phyloP scores from a whole-genome alignment of 2,888 invertebrate species.

The Rotaria magnacalcarata region DNA sequence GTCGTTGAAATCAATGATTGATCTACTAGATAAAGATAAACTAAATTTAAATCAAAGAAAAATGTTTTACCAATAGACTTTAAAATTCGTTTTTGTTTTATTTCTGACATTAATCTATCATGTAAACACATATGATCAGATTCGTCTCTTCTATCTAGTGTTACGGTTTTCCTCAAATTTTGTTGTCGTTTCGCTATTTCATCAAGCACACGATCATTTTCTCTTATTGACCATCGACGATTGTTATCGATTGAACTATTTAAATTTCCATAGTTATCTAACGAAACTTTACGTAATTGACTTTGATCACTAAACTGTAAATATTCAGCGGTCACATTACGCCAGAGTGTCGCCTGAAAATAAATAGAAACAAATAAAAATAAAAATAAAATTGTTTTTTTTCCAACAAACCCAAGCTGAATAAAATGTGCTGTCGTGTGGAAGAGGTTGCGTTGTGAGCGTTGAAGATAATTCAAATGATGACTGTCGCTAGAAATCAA shows the following conservation, averaged over 20 bases:
- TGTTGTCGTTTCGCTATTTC: slow-evolving; percentile 1
- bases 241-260: background rate
- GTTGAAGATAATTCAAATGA: slow-evolving; percentile 3
- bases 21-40: background rate
- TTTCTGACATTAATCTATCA: slow-evolving; percentile 25
- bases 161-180: background rate
- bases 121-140: background rate
- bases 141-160: background rate
- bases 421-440: background rate
- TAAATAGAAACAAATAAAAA: background rate
- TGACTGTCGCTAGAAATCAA: background rate
- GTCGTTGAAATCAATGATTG: background rate
- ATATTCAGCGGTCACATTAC: background rate
- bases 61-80: background rate
- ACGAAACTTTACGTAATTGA: slow-evolving; percentile 3
- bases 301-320: slow-evolving; percentile 3
- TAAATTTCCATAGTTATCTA: background rate
- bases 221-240: background rate
- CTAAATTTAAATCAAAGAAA: background rate
- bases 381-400: background rate
- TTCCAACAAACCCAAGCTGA: background rate
- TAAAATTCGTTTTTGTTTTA: background rate
- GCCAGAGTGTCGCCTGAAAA: background rate
- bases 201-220: background rate
- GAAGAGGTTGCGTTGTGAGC: background rate